These are phyloP conservation scores for Drosophila parvula DNA, from an alignment of 1,140 invertebrate genomes.

Conservation along the genomic window DNA sequence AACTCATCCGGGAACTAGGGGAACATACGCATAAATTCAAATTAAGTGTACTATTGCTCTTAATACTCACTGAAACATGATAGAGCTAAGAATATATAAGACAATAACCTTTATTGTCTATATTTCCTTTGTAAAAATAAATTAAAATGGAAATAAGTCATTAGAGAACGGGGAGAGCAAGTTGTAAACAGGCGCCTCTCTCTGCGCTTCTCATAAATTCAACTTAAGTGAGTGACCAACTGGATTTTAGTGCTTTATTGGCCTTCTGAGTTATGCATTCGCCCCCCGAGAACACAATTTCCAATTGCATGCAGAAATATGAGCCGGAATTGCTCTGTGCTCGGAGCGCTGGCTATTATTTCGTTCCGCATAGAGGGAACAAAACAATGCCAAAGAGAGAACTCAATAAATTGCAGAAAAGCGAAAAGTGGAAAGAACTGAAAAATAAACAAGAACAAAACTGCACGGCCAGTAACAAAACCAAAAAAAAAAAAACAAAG, in stretches of 20 bases:
- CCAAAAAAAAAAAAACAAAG: slow-evolving; percentile 12
- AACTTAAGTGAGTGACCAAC: slow-evolving; percentile 53
- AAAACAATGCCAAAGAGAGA: slow-evolving; percentile 58
- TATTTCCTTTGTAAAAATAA: background rate
- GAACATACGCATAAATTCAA: slow-evolving; percentile 38
- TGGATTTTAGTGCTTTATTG: slow-evolving; percentile 57
- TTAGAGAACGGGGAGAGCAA: background rate
- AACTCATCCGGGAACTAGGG: background rate
- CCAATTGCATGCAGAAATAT: slow-evolving; percentile 55
- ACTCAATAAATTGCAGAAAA: slow-evolving; percentile 72
- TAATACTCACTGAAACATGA: background rate
- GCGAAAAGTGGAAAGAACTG: slow-evolving; percentile 54
- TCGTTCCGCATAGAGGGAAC: slow-evolving; percentile 23
- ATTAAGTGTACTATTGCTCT: slow-evolving; percentile 14
- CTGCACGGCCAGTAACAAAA: slow-evolving; percentile 28
- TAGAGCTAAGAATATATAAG: background rate
- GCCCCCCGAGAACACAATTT: slow-evolving; percentile 26
- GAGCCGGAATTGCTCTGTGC: slow-evolving; percentile 26
- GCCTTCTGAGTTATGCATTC: slow-evolving; percentile 49
- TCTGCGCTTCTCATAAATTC: slow-evolving; percentile 38
- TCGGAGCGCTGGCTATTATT: slow-evolving; percentile 46
- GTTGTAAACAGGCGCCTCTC: background rate
- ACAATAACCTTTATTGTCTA: background rate
- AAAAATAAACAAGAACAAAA: slow-evolving; percentile 64
- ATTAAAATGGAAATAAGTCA: background rate